These are phyloP conservation scores for Datnioides undecimradiatus DNA, from an alignment of 2,113 vertebrate species.

Conservation along the genomic window DNA sequence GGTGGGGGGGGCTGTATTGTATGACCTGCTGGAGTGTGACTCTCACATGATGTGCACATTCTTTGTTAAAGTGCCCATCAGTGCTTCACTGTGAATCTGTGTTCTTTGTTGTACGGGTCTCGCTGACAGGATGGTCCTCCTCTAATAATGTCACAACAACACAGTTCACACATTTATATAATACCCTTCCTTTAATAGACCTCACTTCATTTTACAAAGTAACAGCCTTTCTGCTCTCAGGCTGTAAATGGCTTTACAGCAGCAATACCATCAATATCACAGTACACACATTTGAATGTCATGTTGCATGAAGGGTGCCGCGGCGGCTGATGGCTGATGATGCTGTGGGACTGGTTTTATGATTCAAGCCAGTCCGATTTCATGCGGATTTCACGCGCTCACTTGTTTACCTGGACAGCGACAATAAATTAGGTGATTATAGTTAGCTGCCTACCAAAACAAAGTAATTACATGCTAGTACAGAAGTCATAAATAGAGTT, in stretches of 20 bases:
- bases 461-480: background rate
- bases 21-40: conserved; percentile 80
- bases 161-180: conserved; percentile 68
- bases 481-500: background rate
- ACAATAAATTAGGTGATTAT: background rate
- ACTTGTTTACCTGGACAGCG: conserved; percentile 14
- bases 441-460: background rate
- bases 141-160: conserved; percentile 74
- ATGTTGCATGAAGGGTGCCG: conserved; percentile 36
- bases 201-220: conserved; percentile 69
- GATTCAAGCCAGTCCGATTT: conserved; percentile 11
- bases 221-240: conserved; percentile 44
- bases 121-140: conserved; percentile 69
- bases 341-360: conserved; percentile 21
- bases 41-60: conserved; percentile 80
- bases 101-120: conserved; percentile 73
- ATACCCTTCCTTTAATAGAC: conserved; percentile 70
- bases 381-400: background rate
- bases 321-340: conserved; percentile 34
- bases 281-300: conserved; percentile 64
- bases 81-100: conserved; percentile 72
- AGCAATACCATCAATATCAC: conserved; percentile 55
- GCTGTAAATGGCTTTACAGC: conserved; percentile 60
- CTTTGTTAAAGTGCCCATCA: conserved; percentile 78
- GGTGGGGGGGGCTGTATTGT: conserved; percentile 63